A percentile compares a stretch with the other conserved stretches of the same genome.
These are phyloP conservation scores for Heliconius eleuchia DNA, from an alignment of 1,140 invertebrate genomes.

Conservation along the genomic window DNA sequence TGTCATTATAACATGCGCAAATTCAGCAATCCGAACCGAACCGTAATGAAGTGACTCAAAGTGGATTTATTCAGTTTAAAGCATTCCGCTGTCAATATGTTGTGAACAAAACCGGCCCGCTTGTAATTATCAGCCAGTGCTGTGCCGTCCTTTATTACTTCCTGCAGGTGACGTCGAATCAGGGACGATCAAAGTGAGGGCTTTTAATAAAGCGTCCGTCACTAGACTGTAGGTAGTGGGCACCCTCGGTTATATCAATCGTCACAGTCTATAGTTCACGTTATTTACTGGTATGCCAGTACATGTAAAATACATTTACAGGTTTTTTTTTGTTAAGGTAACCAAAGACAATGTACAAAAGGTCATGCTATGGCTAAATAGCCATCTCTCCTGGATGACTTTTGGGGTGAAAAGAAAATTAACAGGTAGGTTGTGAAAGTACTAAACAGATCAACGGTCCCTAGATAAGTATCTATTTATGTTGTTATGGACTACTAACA, in stretches of 20 bases:
- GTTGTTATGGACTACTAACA: too few relatives aligned
- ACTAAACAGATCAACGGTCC: too few relatives aligned
- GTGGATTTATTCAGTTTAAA: slow-evolving; percentile 66
- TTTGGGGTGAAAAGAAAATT: too few relatives aligned
- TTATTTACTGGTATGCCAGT: neutral
- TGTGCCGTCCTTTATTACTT: slow-evolving; percentile 66
- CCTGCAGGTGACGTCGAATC: slow-evolving; percentile 74
- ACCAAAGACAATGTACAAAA: too few relatives aligned
- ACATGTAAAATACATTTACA: too few relatives aligned
- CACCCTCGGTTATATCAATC: neutral
- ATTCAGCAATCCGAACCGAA: slow-evolving; percentile 48
- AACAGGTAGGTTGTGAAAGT: too few relatives aligned
- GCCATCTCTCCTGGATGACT: too few relatives aligned
- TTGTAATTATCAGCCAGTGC: slow-evolving; percentile 71
- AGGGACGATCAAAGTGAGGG: slow-evolving; percentile 73
- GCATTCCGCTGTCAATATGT: slow-evolving; percentile 70
- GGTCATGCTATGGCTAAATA: too few relatives aligned
- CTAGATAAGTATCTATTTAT: too few relatives aligned
- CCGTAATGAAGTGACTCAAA: slow-evolving; percentile 68
- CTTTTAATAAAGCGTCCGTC: slow-evolving; percentile 70
- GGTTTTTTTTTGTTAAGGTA: too few relatives aligned
- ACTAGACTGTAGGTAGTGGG: neutral
- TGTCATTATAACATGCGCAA: slow-evolving; percentile 49
- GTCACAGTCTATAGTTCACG: slow-evolving; percentile 13
- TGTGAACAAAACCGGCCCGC: slow-evolving; percentile 56